A percentile compares a stretch with the other conserved stretches of the same genome.
These are phyloP conservation scores for Neolamprologus modestus DNA, from an alignment of 2,113 vertebrate species.

Conservation along the genomic window DNA sequence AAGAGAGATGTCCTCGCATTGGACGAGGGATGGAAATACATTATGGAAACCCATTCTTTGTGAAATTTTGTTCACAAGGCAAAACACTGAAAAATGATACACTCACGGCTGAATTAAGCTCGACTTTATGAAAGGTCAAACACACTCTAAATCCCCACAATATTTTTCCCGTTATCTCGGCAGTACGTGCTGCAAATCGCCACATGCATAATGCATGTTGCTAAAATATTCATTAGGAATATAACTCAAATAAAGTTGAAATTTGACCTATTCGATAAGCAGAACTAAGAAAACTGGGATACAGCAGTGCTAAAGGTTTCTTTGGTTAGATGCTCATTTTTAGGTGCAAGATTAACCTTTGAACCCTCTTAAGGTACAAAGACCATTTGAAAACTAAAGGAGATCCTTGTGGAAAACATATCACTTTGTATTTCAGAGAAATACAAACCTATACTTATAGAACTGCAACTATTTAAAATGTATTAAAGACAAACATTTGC, in stretches of 20 bases:
- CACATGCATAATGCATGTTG: slow-evolving; percentile 5
- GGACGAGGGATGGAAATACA: not conserved
- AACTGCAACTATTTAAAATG: not conserved
- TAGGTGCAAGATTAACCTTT: not conserved
- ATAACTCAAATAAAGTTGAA: slow-evolving; percentile 23
- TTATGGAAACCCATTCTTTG: not conserved
- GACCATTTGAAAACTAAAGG: not conserved
- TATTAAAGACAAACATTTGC: not conserved
- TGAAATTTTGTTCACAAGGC: not conserved
- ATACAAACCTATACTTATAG: not conserved
- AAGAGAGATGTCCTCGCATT: not conserved
- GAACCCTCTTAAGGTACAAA: not conserved
- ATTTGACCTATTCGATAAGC: slow-evolving; percentile 17
- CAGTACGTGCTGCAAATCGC: not conserved
- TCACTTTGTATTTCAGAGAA: not conserved
- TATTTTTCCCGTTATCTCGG: not conserved
- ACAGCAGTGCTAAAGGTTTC: not conserved
- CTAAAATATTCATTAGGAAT: slow-evolving; percentile 49
- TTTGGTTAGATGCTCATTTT: not conserved
- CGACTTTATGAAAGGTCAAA: slow-evolving; percentile 2
- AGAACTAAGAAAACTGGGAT: not conserved
- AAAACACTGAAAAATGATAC: not conserved
- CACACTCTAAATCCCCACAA: not conserved
- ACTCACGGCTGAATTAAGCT: not conserved
- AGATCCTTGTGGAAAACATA: not conserved